Conservation (phyloP, 1,140 invertebrate species). For the Brachionus manjavacas region DNA sequence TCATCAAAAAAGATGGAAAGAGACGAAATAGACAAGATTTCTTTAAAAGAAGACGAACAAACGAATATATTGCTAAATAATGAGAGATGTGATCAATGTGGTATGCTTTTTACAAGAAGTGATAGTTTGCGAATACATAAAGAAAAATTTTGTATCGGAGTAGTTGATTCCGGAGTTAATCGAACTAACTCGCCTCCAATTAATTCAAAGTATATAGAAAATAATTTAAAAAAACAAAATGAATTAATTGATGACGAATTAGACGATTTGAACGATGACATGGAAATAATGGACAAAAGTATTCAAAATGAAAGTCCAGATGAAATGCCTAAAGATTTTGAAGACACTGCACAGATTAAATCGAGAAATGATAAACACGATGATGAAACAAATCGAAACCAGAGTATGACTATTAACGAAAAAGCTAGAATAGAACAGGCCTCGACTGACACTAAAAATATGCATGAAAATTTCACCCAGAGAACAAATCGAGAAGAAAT, state of each 20-base stretch:
- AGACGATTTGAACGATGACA: not conserved
- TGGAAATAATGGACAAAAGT: not conserved
- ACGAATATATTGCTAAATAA: constrained; percentile 10
- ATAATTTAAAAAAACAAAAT: not conserved
- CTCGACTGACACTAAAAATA: too few species aligned
- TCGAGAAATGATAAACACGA: not conserved
- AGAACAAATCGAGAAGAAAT: too few species aligned
- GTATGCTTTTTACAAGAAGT: constrained; percentile 27
- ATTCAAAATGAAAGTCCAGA: not conserved
- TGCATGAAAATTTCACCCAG: too few species aligned
- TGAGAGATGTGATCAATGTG: constrained; percentile 41
- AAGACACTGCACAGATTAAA: not conserved
- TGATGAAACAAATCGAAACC: not conserved
- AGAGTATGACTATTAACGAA: not conserved
- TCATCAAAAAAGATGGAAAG: not conserved
- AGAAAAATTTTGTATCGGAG: constrained; percentile 23
- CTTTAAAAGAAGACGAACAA: not conserved
- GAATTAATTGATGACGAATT: not conserved
- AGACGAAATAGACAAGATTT: not conserved
- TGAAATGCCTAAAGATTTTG: not conserved
- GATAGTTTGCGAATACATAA: not conserved
- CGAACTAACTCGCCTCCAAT: constrained; percentile 9
- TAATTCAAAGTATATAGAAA: constrained; percentile 11
- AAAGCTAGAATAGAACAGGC: not conserved
- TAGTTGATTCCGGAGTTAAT: not conserved